Base-by-base conservation (phyloP, 2,797 vertebrate genomes). In the Myripristis jacobus region DNA sequence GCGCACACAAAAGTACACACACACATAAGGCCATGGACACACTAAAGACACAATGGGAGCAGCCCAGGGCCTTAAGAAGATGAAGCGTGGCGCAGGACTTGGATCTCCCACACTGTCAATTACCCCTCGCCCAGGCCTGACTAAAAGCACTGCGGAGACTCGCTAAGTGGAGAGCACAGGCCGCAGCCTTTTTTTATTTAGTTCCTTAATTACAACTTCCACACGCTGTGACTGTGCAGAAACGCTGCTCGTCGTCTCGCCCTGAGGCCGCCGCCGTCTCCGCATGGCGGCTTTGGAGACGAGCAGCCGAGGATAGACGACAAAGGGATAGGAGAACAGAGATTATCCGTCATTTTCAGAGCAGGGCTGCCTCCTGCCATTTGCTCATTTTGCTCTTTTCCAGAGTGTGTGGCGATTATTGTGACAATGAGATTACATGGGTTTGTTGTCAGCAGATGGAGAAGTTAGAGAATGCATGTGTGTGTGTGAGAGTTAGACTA, bases 151-250 rank as follows among this genome's bases (percentile, higher is more conserved):
- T 61, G 77, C 67, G 71, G 75, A 85, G 86, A 70, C 60, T 66
- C 53, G 48, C 84, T 86, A 85, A 90, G 86, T 84, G 80, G 82
- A 81, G 88, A 81, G 75, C 70, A 24, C 80, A 79, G 83, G 80
- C 89, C 87, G 51, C 84, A 89, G 82, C 68, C 75, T 70, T 86
- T 89, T 85, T 86, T 92, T 87, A 88, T 91, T 88, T 91, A 89
- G 91, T 61, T 68, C 84, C 86, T 82, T 93, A 94, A 94, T 93
- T 93, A 93, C 90, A 92, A 90, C 85, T 79, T 88, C 82, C 75
- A 82, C 75, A 76, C 78, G 61, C 51, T 77, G 38, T 25, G 77
- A 87, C 83, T 79, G 67, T 21, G 82, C 86, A 85, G 70, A 81
- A 86, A 72, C 52, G 67, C 56, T 11, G 79, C 75, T 70, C 5